These are phyloP conservation scores for Urocynchramus pylzowi DNA, from an alignment of 2,113 vertebrate genomes.

Conservation along the genomic window DNA sequence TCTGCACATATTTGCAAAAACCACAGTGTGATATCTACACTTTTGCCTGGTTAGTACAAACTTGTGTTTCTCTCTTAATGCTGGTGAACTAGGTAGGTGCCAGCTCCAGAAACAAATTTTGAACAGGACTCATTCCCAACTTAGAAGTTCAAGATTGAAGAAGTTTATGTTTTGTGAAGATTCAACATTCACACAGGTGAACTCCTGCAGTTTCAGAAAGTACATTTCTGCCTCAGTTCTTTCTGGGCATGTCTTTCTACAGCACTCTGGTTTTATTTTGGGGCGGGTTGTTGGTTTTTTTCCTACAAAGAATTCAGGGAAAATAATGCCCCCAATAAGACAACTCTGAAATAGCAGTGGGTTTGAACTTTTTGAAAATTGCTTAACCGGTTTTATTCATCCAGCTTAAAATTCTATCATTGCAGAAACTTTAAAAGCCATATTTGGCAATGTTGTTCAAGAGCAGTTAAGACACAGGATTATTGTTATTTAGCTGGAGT, in stretches of 20 bases:
- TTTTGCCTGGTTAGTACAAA: not conserved
- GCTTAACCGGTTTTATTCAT: not conserved
- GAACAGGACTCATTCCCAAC: not conserved
- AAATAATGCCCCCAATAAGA: not conserved
- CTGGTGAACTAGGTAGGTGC: not conserved
- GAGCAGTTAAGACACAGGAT: not conserved
- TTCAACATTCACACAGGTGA: not conserved
- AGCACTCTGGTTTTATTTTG: not conserved
- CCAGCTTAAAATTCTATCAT: not conserved
- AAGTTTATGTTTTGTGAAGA: not conserved
- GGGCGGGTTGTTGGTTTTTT: rapidly evolving
- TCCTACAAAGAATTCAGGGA: not conserved
- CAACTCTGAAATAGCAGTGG: not conserved
- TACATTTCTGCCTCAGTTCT: not conserved
- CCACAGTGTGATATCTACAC: not conserved
- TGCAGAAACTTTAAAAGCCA: not conserved
- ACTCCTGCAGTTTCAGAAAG: not conserved
- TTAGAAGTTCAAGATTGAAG: not conserved
- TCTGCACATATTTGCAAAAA: not conserved
- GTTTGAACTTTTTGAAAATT: not conserved
- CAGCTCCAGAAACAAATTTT: not conserved
- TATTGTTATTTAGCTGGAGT: constrained; percentile 32
- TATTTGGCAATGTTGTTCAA: constrained; percentile 23
- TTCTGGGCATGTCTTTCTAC: not conserved
- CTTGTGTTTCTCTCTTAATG: not conserved